These are phyloP conservation scores for Phyto melanocephala DNA, from an alignment of 2,888 invertebrate species.

Conservation along the genomic window DNA sequence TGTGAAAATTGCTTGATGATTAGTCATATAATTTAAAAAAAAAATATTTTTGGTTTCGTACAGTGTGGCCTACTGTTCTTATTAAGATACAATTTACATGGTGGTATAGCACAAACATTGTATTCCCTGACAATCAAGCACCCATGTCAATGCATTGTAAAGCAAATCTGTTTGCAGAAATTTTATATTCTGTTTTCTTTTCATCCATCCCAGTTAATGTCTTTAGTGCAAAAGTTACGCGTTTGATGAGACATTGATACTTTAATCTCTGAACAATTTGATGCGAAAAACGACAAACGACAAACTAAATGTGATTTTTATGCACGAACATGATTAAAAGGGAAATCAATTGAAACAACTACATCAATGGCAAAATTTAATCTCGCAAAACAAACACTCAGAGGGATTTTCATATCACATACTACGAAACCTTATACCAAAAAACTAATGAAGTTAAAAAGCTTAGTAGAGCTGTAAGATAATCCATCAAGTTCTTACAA, in stretches of 20 bases:
- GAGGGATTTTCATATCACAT: neutral
- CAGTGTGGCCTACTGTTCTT: neutral
- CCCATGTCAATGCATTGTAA: neutral
- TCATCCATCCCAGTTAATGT: neutral
- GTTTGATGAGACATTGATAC: constrained; percentile 65
- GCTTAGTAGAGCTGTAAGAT: too few species aligned
- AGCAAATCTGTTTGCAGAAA: neutral
- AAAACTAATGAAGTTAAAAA: too few species aligned
- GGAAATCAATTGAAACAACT: constrained; percentile 14
- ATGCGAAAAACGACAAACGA: constrained; percentile 25
- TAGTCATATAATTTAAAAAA: too few species aligned
- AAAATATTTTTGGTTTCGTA: too few species aligned
- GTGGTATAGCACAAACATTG: constrained; percentile 52
- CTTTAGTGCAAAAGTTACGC: constrained; percentile 36
- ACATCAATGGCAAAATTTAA: neutral
- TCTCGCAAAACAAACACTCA: neutral
- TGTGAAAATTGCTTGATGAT: too few species aligned
- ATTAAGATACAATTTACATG: constrained; percentile 7
- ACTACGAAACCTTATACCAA: too few species aligned
- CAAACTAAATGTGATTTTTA: constrained; percentile 44
- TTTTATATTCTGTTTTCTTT: neutral
- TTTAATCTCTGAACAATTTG: constrained; percentile 61
- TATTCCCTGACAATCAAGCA: neutral
- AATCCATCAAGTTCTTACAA: too few species aligned
- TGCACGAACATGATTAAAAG: constrained; percentile 23